Conservation (phyloP, 2,797 vertebrate species). For the Taenioides sp. region DNA sequence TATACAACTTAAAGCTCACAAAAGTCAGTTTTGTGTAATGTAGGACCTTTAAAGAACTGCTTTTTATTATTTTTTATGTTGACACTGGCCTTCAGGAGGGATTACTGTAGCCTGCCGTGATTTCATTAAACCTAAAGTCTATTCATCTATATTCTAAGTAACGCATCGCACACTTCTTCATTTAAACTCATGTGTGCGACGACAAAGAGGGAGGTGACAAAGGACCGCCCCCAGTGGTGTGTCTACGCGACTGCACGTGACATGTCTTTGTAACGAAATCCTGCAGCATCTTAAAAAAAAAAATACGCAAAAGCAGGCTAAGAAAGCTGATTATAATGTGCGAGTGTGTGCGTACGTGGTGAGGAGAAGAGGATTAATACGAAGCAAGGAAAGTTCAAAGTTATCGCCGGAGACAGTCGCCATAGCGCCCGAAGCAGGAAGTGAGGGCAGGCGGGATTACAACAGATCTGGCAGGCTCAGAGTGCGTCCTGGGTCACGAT, state of each 20-base stretch:
- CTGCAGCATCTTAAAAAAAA: constrained; percentile 57
- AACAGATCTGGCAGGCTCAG: constrained; percentile 41
- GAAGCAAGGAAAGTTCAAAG: constrained; percentile 65
- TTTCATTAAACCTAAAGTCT: constrained; percentile 73
- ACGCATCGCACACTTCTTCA: constrained; percentile 70
- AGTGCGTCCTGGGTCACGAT: constrained; percentile 22
- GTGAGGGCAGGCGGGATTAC: constrained; percentile 62
- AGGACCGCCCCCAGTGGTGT: constrained; percentile 50
- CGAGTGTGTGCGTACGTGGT: constrained; percentile 67
- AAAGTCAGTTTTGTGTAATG: no score
- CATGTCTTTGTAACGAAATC: constrained; percentile 70
- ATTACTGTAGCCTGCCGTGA: constrained; percentile 73
- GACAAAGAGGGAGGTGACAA: constrained; percentile 61
- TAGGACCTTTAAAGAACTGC: no score
- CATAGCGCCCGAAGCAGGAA: constrained; percentile 43
- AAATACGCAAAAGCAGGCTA: constrained; percentile 57
- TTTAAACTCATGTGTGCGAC: constrained; percentile 77
- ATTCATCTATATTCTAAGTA: constrained; percentile 51
- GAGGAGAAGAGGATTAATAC: constrained; percentile 80
- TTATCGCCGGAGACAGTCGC: constrained; percentile 75
- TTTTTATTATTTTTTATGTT: constrained; percentile 58
- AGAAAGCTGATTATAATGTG: constrained; percentile 80
- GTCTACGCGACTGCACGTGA: constrained; percentile 40
- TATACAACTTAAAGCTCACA: no score
- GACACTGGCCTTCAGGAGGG: constrained; percentile 74